Evolutionary conservation across 92 coral and sea anemone genomes (phyloP).

Genomic region (Palythoa heliodiscus): DNA sequence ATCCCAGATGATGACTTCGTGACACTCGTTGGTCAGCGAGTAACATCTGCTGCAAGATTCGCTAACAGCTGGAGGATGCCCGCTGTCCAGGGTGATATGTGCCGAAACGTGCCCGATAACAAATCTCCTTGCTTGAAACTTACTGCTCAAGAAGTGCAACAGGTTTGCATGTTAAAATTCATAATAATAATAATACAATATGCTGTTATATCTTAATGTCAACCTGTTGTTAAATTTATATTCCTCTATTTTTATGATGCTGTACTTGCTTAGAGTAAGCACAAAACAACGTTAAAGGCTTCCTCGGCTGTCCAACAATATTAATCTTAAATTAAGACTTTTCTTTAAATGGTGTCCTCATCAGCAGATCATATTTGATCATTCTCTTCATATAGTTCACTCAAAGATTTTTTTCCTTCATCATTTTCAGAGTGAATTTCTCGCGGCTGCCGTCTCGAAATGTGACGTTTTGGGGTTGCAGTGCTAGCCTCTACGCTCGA

Average conservation of each 20-base stretch:
- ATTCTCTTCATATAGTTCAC: too few species aligned
- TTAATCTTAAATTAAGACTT: too few species aligned
- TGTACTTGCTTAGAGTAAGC: too few species aligned
- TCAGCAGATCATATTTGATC: too few species aligned
- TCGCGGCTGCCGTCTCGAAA: too few species aligned
- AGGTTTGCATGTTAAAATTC: background rate
- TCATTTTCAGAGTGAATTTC: too few species aligned
- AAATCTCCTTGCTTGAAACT: conserved; percentile 29
- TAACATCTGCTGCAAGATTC: conserved; percentile 76
- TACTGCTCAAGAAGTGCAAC: background rate
- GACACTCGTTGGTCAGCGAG: conserved; percentile 72
- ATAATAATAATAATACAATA: background rate
- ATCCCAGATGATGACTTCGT: conserved; percentile 75
- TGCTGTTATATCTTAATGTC: background rate
- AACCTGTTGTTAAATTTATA: background rate
- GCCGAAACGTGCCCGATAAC: conserved; percentile 62
- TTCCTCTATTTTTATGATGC: background rate
- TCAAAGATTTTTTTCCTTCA: too few species aligned
- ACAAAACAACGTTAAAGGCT: too few species aligned
- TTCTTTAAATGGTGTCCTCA: too few species aligned
- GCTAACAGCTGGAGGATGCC: conserved; percentile 96
- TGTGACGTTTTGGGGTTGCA: too few species aligned
- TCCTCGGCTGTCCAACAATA: too few species aligned
- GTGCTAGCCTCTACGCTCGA: too few species aligned
- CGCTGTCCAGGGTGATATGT: conserved; percentile 55